A percentile compares a stretch with the other conserved stretches of the same genome.
Evolutionary conservation across 2,113 vertebrate species (phyloP).

Genomic region (mouse (Mus musculus)): GRCm39 chr6:23107501-23108000

Average conservation of each 20-base stretch:
- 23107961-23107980: not conserved
- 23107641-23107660: slow-evolving; percentile 98
- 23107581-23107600: not conserved
- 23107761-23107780: not conserved
- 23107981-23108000: not conserved
- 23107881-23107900: not conserved
- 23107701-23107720: slow-evolving; percentile 97
- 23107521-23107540: not conserved
- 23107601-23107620: slow-evolving; percentile 90
- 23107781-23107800: slow-evolving; percentile 4
- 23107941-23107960: too few relatives aligned
- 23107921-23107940: not conserved
- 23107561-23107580: not conserved
- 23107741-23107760: slow-evolving; percentile 50
- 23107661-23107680: slow-evolving; percentile 97
- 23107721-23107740: slow-evolving; percentile 98
- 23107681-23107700: slow-evolving; percentile 98
- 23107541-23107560: not conserved
- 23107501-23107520: not conserved
- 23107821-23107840: not conserved
- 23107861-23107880: not conserved
- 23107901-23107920: slow-evolving; percentile 5
- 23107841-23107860: not conserved
- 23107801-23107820: slow-evolving; percentile 43
- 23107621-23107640: slow-evolving; percentile 95